These are phyloP conservation scores for Yponomeuta plumbellus DNA, from an alignment of 2,888 invertebrate genomes.

Conservation along the genomic window DNA sequence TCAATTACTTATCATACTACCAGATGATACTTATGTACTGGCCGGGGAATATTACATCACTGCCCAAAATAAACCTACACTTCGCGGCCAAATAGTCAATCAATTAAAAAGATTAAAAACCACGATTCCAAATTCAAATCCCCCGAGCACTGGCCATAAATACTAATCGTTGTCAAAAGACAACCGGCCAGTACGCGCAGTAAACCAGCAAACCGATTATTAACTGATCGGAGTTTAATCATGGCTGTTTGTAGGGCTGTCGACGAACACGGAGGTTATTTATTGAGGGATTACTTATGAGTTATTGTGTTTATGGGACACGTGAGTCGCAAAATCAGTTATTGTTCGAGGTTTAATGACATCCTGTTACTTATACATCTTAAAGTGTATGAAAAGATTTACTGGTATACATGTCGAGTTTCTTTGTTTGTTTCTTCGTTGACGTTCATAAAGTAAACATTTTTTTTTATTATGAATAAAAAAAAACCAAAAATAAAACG, in stretches of 20 bases:
- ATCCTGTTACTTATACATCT: no score
- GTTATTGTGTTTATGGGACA: background rate
- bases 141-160: constrained; percentile 1
- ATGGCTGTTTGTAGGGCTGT: constrained; percentile 22
- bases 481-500: no score
- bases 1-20: no score
- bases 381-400: no score
- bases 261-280: background rate
- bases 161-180: constrained; percentile 7
- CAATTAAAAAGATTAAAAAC: background rate
- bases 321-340: background rate
- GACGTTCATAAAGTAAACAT: no score
- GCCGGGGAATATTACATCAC: no score
- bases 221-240: constrained; percentile 68
- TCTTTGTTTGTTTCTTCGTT: no score
- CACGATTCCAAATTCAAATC: background rate
- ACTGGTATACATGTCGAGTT: no score
- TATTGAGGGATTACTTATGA: background rate
- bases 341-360: background rate
- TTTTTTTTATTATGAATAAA: no score
- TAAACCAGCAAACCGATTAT: constrained; percentile 30
- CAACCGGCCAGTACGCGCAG: constrained; percentile 26
- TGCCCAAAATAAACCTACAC: background rate
- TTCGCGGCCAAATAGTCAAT: background rate
- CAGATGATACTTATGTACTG: no score